Conservation (phyloP, 2,888 invertebrate species). For the Anoncus sp. region DNA sequence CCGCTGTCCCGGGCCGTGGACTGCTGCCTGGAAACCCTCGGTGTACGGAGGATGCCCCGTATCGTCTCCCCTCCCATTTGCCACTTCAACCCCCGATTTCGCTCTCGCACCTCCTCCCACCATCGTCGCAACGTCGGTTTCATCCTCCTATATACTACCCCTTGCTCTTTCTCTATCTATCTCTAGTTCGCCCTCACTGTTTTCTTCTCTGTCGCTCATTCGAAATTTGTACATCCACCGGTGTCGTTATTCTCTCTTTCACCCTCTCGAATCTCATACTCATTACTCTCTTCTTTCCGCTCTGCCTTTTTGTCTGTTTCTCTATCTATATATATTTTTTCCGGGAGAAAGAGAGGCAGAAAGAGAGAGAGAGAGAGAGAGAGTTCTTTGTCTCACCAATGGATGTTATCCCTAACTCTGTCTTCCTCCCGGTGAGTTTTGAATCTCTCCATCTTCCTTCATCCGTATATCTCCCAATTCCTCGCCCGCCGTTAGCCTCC, state of each 20-base stretch:
- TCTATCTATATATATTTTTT: conserved; percentile 6
- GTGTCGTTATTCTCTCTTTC: conserved; percentile 40
- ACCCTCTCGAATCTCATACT: conserved; percentile 35
- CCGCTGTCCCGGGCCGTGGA: conserved; percentile 81
- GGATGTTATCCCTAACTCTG: conserved; percentile 24
- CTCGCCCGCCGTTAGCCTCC: conserved; percentile 29
- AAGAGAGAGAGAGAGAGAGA: background rate
- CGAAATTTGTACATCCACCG: conserved; percentile 35
- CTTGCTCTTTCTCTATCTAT: conserved; percentile 14
- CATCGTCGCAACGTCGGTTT: conserved; percentile 50
- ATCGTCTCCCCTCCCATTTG: conserved; percentile 64
- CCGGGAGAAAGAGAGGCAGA: conserved; percentile 24
- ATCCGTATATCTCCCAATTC: conserved; percentile 43
- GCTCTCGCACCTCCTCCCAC: conserved; percentile 62
- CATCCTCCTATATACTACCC: conserved; percentile 29
- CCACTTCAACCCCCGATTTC: conserved; percentile 68
- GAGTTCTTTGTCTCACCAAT: conserved; percentile 5
- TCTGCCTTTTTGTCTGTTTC: conserved; percentile 6
- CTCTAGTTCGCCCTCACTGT: conserved; percentile 29
- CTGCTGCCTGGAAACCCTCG: conserved; percentile 81
- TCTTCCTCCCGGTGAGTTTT: conserved; percentile 35
- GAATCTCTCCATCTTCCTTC: conserved; percentile 30
- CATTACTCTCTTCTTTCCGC: conserved; percentile 12
- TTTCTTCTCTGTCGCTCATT: conserved; percentile 47
- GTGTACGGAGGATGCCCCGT: conserved; percentile 76